Conservation (phyloP, 2,113 vertebrate species). For the Rutilus rutilus region DNA sequence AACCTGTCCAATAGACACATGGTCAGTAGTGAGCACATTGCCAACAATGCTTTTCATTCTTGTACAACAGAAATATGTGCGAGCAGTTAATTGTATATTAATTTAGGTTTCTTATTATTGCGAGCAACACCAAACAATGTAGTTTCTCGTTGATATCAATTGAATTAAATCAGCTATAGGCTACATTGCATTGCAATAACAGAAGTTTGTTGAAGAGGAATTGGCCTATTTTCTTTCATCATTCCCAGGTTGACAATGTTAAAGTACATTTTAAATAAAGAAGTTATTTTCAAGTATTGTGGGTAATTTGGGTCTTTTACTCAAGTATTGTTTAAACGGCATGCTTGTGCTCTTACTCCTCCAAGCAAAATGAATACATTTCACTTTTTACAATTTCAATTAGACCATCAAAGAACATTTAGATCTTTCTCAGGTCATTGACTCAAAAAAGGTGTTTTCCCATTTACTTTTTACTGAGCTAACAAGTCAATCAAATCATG, state of each 20-base stretch:
- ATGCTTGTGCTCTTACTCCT: background rate
- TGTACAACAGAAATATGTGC: background rate
- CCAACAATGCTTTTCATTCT: background rate
- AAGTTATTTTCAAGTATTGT: background rate
- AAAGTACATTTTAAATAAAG: no score
- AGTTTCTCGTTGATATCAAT: background rate
- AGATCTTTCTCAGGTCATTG: background rate
- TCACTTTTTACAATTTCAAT: background rate
- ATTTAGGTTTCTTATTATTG: background rate
- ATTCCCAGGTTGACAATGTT: background rate
- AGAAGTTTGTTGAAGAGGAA: no score
- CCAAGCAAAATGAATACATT: background rate
- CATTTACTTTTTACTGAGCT: background rate
- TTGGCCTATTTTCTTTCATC: no score
- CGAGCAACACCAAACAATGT: background rate
- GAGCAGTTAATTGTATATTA: background rate
- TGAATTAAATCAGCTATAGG: no score
- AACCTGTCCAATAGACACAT: conserved; percentile 60
- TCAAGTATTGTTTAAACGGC: background rate
- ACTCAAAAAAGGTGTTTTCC: no score
- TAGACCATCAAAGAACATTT: background rate
- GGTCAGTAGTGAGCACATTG: conserved; percentile 57
- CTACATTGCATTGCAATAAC: no score
- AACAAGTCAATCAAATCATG: background rate
- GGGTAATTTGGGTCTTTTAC: background rate